Evolutionary conservation across 2,797 vertebrate genomes (phyloP).

Genomic region (Pseudochirops corinnae): DNA sequence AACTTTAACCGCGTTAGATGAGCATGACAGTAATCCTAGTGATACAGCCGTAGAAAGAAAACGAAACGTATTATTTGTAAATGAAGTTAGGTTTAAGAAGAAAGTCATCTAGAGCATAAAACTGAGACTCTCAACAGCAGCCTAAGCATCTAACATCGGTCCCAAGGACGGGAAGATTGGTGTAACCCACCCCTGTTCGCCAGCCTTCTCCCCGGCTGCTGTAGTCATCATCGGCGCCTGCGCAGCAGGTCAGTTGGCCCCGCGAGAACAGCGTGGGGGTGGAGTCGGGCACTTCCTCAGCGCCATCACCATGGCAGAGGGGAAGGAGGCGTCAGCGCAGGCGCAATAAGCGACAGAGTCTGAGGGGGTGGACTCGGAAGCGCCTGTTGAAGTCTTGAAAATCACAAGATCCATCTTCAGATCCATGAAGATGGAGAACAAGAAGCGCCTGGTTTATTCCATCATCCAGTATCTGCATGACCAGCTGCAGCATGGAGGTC

Average conservation of each 20-base stretch:
- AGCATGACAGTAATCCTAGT: neutral
- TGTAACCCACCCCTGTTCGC: fast-evolving
- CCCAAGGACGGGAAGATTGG: neutral
- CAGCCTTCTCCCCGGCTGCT: neutral
- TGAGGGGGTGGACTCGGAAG: neutral
- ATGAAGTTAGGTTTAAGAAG: neutral
- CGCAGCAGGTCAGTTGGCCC: neutral
- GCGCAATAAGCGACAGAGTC: neutral
- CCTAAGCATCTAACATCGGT: no score
- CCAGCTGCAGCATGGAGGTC: slow-evolving; percentile 90
- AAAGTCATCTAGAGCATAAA: neutral
- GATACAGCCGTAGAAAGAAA: neutral
- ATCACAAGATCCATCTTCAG: fast-evolving
- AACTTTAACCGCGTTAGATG: neutral
- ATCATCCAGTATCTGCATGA: slow-evolving; percentile 95
- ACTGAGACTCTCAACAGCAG: fast-evolving
- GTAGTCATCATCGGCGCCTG: neutral
- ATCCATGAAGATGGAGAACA: slow-evolving; percentile 91
- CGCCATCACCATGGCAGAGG: neutral
- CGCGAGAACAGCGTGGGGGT: neutral
- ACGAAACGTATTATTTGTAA: neutral
- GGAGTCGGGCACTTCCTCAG: neutral
- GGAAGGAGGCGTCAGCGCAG: neutral
- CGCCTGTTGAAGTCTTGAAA: slow-evolving; percentile 31
- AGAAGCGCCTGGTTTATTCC: slow-evolving; percentile 94